phyloP scores from a whole-genome alignment of 1,140 invertebrate genomes.

The Sycophaga agraensis region DNA sequence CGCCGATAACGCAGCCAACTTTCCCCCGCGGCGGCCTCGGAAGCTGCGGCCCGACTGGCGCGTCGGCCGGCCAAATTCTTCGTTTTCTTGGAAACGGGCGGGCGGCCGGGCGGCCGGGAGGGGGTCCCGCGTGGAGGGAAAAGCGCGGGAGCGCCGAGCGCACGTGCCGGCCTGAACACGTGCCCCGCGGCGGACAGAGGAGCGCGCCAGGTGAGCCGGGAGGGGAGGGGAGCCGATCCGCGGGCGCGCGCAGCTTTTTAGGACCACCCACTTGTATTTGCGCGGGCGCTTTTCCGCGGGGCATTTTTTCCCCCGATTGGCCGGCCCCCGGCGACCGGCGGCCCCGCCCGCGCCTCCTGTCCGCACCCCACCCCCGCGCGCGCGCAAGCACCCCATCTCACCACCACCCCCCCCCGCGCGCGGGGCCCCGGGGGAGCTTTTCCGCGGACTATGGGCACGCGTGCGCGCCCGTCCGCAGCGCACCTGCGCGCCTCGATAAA shows the following conservation, averaged over 20 bases:
- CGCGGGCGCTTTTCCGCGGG: constrained; percentile 14
- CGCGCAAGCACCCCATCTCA: too few species aligned
- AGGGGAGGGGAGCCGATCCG: constrained; percentile 22
- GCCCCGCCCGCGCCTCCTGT: not conserved
- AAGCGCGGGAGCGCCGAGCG: too few species aligned
- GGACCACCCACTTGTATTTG: constrained; percentile 42
- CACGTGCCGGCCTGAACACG: too few species aligned
- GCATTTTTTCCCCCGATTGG: constrained; percentile 43
- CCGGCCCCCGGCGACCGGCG: constrained; percentile 22
- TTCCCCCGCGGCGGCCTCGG: constrained; percentile 31
- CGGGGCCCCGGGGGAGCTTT: too few species aligned
- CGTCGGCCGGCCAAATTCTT: too few species aligned
- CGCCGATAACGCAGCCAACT: constrained; percentile 56
- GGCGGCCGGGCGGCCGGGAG: not conserved
- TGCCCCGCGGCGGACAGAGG: constrained; percentile 32
- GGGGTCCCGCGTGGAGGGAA: too few species aligned
- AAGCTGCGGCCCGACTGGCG: too few species aligned
- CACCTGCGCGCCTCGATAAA: not conserved
- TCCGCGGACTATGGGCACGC: not conserved
- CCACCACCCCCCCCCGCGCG: not conserved
- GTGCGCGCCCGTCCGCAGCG: not conserved
- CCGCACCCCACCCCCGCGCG: not conserved
- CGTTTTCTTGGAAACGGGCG: too few species aligned
- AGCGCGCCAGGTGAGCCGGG: constrained; percentile 34
- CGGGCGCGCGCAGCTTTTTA: constrained; percentile 41